These are phyloP conservation scores for Anniella stebbinsi DNA, from an alignment of 2,797 vertebrate genomes.

Conservation along the genomic window DNA sequence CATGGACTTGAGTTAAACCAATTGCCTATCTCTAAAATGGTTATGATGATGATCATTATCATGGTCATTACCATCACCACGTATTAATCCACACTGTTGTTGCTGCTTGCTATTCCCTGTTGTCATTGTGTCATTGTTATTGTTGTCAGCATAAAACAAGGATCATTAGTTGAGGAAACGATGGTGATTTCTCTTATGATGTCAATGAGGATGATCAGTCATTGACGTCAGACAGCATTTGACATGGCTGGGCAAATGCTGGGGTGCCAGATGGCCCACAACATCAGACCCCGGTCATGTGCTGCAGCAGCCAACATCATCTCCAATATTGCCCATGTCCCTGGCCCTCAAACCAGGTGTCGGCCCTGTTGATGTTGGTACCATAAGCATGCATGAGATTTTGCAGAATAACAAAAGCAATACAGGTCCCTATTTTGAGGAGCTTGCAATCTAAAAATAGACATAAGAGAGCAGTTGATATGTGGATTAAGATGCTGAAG, in stretches of 20 bases:
- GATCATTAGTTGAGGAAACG: background rate
- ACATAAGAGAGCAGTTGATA: background rate
- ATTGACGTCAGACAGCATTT: background rate
- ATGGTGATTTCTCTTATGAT: background rate
- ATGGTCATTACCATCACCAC: background rate
- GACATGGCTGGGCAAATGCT: background rate
- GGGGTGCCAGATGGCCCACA: too few species aligned
- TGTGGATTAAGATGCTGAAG: background rate
- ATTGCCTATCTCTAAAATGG: background rate
- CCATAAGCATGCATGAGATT: background rate
- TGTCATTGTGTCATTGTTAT: background rate
- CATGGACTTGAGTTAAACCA: background rate
- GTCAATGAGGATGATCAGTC: background rate
- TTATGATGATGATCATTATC: too few species aligned
- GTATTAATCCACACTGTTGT: background rate
- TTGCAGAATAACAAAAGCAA: background rate
- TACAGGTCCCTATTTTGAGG: background rate
- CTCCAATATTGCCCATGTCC: too few species aligned
- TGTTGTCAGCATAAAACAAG: background rate
- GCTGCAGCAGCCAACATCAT: too few species aligned
- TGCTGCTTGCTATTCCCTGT: background rate
- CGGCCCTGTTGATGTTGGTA: background rate
- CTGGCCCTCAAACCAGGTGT: background rate
- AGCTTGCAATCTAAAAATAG: background rate
- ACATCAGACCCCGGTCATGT: too few species aligned